These are phyloP conservation scores for Tricholauxania praeusta DNA, from an alignment of 2,888 invertebrate species.

Conservation along the genomic window DNA sequence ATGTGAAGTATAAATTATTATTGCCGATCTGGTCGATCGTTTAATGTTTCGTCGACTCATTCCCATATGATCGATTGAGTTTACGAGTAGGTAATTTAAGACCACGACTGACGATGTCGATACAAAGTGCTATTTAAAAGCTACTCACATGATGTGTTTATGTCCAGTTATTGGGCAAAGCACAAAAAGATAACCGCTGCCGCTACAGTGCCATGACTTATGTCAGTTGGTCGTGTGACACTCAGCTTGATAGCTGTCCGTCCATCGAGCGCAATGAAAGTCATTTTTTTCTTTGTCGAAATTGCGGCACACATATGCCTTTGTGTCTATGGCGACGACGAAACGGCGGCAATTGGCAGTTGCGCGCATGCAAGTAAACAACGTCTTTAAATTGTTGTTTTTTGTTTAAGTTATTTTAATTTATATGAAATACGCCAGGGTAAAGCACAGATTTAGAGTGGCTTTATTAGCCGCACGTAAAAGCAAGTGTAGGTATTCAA, in stretches of 20 bases:
- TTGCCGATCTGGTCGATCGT: conserved; percentile 26
- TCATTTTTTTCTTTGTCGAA: not conserved
- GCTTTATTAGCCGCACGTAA: no score
- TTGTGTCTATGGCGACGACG: no score
- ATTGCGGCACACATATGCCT: no score
- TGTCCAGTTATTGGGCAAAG: conserved; percentile 46
- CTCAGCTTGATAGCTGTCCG: not conserved
- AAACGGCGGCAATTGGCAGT: no score
- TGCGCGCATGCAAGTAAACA: no score
- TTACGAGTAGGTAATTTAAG: not conserved
- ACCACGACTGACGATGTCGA: conserved; percentile 25
- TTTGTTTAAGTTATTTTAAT: no score
- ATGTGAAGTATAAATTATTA: not conserved
- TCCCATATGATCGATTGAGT: conserved; percentile 22
- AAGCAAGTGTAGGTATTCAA: no score
- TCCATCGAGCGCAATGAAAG: not conserved
- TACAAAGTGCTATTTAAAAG: conserved; percentile 39
- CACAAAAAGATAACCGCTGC: conserved; percentile 20
- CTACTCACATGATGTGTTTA: conserved; percentile 49
- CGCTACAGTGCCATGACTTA: not conserved
- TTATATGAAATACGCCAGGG: no score
- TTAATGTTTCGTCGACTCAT: conserved; percentile 20
- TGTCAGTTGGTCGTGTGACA: not conserved
- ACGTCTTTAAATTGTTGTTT: no score
- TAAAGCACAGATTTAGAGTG: no score